Percentiles rank a stretch among this genome's conserved stretches.
Conservation (phyloP, 2,888 invertebrate species). For the Amphiduros pacificus region DNA sequence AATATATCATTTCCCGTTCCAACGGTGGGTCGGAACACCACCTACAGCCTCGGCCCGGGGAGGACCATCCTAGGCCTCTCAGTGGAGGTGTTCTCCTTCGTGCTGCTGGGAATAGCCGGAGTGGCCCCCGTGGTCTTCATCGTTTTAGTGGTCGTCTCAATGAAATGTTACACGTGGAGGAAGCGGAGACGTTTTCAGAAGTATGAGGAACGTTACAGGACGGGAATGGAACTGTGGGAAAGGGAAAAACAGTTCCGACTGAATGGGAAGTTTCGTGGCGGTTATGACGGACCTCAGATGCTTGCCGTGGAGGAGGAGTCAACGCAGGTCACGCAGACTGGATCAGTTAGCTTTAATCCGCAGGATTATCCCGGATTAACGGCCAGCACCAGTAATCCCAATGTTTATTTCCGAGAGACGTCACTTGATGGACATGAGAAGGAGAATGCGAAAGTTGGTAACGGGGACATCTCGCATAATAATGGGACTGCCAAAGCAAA, state of each 20-base stretch:
- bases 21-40: constrained; percentile 3
- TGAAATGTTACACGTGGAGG: constrained; percentile 24
- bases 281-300: constrained; percentile 11
- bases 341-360: not conserved
- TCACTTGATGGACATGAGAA: not conserved
- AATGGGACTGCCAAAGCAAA: not conserved
- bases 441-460: not conserved
- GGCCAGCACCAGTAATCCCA: constrained; percentile 25
- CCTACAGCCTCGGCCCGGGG: constrained; percentile 18
- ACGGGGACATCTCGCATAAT: not conserved
- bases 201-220: constrained; percentile 2
- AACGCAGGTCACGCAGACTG: not conserved
- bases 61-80: constrained; percentile 25
- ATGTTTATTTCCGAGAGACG: constrained; percentile 25
- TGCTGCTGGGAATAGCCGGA: constrained; percentile 28
- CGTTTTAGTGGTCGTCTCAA: constrained; percentile 17
- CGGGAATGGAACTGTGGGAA: constrained; percentile 20
- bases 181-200: constrained; percentile 5
- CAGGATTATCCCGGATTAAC: constrained; percentile 1
- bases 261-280: constrained; percentile 4
- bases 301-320: constrained; percentile 8
- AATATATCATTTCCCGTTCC: too few species aligned
- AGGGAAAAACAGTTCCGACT: constrained; percentile 11
- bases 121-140: constrained; percentile 30
- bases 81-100: constrained; percentile 28